A percentile compares a stretch with the other conserved stretches of the same genome.
Evolutionary conservation across 2,113 vertebrate genomes (phyloP).

Genomic region (Gymnarchus niloticus): DNA sequence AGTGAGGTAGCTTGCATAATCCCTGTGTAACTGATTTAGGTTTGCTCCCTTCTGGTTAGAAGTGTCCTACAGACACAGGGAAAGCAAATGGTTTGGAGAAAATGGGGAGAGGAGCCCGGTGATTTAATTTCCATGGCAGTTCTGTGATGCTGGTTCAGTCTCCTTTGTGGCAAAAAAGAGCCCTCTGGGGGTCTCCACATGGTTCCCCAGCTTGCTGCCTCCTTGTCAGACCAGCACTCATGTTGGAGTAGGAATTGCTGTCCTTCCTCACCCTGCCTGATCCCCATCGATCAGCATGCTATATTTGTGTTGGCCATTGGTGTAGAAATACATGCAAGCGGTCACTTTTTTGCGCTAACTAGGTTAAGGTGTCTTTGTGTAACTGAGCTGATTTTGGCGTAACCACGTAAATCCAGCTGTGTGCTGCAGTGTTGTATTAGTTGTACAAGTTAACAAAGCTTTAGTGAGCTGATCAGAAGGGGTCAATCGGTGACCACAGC

Average conservation of each 20-base stretch:
- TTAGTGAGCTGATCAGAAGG: background rate
- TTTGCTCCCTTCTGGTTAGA: background rate
- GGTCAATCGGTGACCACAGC: background rate
- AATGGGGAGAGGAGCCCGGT: background rate
- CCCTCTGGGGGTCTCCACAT: background rate
- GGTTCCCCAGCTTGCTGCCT: background rate
- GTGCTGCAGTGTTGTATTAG: background rate
- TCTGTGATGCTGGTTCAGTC: background rate
- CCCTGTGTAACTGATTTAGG: background rate
- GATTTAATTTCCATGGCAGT: background rate
- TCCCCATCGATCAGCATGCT: background rate
- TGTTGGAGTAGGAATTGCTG: background rate
- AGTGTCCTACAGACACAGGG: background rate
- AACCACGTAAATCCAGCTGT: background rate
- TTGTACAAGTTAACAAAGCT: background rate
- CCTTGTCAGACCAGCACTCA: background rate
- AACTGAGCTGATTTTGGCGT: background rate
- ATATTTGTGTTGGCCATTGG: background rate
- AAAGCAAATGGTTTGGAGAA: background rate
- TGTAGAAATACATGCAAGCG: background rate
- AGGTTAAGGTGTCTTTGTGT: background rate
- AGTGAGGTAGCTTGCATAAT: background rate
- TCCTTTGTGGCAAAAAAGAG: background rate
- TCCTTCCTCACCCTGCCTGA: background rate
- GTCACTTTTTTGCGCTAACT: background rate